phyloP scores from a whole-genome alignment of 2,888 invertebrate species.

The Vanessa cardui region DNA sequence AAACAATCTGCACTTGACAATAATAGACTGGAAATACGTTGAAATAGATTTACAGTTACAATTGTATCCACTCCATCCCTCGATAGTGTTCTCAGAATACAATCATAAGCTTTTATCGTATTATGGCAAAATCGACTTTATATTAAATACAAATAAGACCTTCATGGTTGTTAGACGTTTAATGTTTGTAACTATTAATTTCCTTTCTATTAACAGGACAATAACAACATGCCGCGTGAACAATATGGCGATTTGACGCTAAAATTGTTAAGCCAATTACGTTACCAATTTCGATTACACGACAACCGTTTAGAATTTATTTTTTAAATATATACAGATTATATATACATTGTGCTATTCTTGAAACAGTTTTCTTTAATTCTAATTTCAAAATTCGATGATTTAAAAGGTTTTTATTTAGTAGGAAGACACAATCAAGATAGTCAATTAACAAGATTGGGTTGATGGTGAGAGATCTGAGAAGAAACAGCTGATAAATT shows the following conservation, averaged over 20 bases:
- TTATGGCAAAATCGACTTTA: conserved; percentile 46
- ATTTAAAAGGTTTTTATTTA: too few species aligned
- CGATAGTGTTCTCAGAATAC: conserved; percentile 51
- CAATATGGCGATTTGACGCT: conserved; percentile 69
- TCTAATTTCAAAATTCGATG: too few species aligned
- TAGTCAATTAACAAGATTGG: too few species aligned
- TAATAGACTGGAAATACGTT: conserved; percentile 53
- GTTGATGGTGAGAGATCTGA: too few species aligned
- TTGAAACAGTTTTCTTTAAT: too few species aligned
- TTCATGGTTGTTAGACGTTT: conserved; percentile 39
- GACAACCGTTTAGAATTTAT: background rate
- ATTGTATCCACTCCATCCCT: conserved; percentile 53
- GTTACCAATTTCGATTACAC: conserved; percentile 33
- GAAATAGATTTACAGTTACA: conserved; percentile 53
- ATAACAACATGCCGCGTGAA: conserved; percentile 70
- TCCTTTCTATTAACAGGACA: conserved; percentile 73
- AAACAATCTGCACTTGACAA: conserved; percentile 52
- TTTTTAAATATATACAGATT: too few species aligned
- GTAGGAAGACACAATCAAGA: too few species aligned
- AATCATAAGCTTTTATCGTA: conserved; percentile 31
- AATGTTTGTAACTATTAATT: conserved; percentile 70
- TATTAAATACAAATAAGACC: conserved; percentile 32
- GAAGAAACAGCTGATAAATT: too few species aligned
- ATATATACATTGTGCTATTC: too few species aligned
- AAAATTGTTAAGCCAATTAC: conserved; percentile 68